phyloP scores from a whole-genome alignment of 2,797 vertebrate genomes.

The Typhlichthys eigenmanni region DNA sequence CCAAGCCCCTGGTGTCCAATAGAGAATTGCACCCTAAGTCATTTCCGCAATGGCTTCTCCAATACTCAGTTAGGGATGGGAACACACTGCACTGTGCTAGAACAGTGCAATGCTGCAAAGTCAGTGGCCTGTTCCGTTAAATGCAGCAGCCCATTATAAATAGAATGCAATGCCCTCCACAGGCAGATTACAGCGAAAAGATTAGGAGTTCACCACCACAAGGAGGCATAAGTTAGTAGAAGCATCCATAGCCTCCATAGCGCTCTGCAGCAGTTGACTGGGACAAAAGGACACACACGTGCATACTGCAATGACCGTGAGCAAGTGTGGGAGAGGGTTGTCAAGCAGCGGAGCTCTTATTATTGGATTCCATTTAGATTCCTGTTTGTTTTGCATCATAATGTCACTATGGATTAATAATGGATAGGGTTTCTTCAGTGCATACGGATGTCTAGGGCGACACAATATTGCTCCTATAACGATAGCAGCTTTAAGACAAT shows the following conservation, averaged over 20 bases:
- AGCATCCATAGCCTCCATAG: conserved; percentile 9
- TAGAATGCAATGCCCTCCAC: conserved; percentile 62
- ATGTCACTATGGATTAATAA: too few relatives aligned
- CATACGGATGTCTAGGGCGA: too few relatives aligned
- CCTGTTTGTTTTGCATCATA: too few relatives aligned
- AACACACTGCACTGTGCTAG: too few relatives aligned
- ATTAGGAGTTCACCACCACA: conserved; percentile 55
- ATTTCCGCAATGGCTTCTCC: too few relatives aligned
- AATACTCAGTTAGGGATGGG: too few relatives aligned
- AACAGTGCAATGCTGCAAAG: conserved; percentile 51
- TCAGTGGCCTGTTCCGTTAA: conserved; percentile 57
- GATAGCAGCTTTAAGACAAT: too few relatives aligned
- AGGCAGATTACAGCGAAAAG: conserved; percentile 53
- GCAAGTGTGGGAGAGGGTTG: conserved; percentile 9
- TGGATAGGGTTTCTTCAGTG: too few relatives aligned
- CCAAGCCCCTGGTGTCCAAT: too few relatives aligned
- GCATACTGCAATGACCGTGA: conserved; percentile 32
- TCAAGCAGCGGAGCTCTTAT: not conserved
- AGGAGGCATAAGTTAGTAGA: conserved; percentile 65
- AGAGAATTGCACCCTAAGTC: too few relatives aligned
- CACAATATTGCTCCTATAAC: too few relatives aligned
- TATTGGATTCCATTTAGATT: conserved; percentile 3
- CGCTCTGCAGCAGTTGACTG: conserved; percentile 50
- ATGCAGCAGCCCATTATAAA: conserved; percentile 70
- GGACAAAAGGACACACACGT: conserved; percentile 54